phyloP scores from a whole-genome alignment of 2,888 invertebrate genomes.

The Pyrrhosoma nymphula region DNA sequence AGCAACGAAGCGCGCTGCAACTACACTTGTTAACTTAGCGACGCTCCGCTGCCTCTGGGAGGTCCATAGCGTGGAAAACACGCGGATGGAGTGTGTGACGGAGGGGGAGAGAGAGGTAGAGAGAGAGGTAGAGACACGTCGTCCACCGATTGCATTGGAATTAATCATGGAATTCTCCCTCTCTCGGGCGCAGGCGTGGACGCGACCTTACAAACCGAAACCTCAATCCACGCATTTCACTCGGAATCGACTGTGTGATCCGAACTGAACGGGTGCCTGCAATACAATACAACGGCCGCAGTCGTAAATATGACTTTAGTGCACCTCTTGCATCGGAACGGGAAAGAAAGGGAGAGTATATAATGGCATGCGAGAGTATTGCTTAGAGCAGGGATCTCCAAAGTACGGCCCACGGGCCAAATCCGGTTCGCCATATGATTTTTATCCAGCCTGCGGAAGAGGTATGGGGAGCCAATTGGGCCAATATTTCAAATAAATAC shows the following conservation, averaged over 20 bases:
- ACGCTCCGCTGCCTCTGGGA: conserved; percentile 2
- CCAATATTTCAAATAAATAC: no score
- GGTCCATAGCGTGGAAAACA: neutral
- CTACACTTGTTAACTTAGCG: neutral
- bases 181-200: no score
- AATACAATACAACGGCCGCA: neutral
- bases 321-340: neutral
- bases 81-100: neutral
- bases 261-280: neutral
- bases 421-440: no score
- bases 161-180: neutral
- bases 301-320: neutral
- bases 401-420: no score
- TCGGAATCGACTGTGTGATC: neutral
- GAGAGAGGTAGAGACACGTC: neutral
- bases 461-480: no score
- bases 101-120: neutral
- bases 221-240: neutral
- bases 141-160: conserved; percentile 19
- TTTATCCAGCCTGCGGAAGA: no score
- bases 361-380: no score
- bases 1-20: neutral
- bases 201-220: neutral
- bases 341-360: neutral
- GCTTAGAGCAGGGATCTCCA: no score